Evolutionary conservation across 1,140 invertebrate species (phyloP).

Genomic region (Manduca sexta): DNA sequence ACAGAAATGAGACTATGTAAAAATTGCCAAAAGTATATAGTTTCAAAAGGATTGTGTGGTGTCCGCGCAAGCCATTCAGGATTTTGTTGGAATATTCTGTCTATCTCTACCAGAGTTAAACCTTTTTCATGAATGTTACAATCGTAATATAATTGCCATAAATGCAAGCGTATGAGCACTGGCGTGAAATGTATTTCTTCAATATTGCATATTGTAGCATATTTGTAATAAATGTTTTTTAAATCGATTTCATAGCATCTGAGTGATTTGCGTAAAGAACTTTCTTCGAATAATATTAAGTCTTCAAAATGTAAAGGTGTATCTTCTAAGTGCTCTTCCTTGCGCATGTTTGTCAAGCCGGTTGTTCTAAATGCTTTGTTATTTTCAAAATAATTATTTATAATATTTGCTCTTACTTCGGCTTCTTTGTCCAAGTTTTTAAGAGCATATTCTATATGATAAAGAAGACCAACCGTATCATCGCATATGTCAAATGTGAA

Average conservation of each 20-base stretch:
- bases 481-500: constrained; percentile 51
- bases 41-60: constrained; percentile 73
- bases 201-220: constrained; percentile 62
- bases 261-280: constrained; percentile 54
- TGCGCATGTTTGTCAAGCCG: constrained; percentile 8
- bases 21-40: constrained; percentile 77
- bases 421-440: constrained; percentile 46
- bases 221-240: constrained; percentile 66
- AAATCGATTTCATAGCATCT: constrained; percentile 61
- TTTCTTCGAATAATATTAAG: constrained; percentile 59
- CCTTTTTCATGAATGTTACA: constrained; percentile 63
- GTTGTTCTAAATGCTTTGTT: constrained; percentile 27
- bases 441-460: constrained; percentile 49
- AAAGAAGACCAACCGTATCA: constrained; percentile 36
- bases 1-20: constrained; percentile 70
- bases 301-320: constrained; percentile 23
- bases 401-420: constrained; percentile 32
- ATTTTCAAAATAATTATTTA: constrained; percentile 46
- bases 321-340: constrained; percentile 18
- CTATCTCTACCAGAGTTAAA: constrained; percentile 68
- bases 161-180: constrained; percentile 66
- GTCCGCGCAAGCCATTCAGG: constrained; percentile 56
- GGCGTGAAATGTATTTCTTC: constrained; percentile 53
- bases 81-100: constrained; percentile 59
- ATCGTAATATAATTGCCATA: constrained; percentile 76